Conservation (phyloP, 1,140 invertebrate genomes). For the Lordiphosa clarofinis region DNA sequence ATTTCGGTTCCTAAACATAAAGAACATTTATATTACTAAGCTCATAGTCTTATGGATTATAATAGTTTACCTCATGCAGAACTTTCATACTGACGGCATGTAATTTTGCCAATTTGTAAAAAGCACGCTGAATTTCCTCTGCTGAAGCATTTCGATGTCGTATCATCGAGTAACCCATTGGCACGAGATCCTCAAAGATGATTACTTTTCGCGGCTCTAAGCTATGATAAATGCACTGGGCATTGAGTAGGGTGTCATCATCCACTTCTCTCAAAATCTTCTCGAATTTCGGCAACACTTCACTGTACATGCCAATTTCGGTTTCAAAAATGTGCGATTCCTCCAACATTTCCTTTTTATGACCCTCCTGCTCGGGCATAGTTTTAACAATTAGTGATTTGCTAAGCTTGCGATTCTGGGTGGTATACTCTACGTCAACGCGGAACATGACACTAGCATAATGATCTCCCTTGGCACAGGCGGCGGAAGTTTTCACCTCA, state of each 20-base stretch:
- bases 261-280: conserved; percentile 35
- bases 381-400: conserved; percentile 66
- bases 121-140: conserved; percentile 37
- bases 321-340: conserved; percentile 51
- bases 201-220: conserved; percentile 46
- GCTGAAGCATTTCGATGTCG: conserved; percentile 23
- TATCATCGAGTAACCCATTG: conserved; percentile 34
- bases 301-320: conserved; percentile 59
- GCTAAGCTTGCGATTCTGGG: not conserved
- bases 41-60: too few relatives aligned
- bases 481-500: conserved; percentile 44
- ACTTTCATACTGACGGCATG: conserved; percentile 58
- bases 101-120: conserved; percentile 48
- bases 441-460: conserved; percentile 75
- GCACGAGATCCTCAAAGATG: conserved; percentile 56
- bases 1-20: conserved; percentile 19
- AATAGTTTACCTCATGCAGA: conserved; percentile 23
- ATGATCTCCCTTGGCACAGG: conserved; percentile 62
- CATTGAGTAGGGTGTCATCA: conserved; percentile 30
- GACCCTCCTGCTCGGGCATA: conserved; percentile 57
- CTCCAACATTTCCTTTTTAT: conserved; percentile 51
- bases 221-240: conserved; percentile 40
- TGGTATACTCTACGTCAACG: conserved; percentile 22
- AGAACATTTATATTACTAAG: not conserved
- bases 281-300: conserved; percentile 54